A percentile compares a stretch with the other conserved stretches of the same genome.
These are phyloP conservation scores for Monochamus saltuarius DNA, from an alignment of 1,140 invertebrate genomes.

Conservation along the genomic window DNA sequence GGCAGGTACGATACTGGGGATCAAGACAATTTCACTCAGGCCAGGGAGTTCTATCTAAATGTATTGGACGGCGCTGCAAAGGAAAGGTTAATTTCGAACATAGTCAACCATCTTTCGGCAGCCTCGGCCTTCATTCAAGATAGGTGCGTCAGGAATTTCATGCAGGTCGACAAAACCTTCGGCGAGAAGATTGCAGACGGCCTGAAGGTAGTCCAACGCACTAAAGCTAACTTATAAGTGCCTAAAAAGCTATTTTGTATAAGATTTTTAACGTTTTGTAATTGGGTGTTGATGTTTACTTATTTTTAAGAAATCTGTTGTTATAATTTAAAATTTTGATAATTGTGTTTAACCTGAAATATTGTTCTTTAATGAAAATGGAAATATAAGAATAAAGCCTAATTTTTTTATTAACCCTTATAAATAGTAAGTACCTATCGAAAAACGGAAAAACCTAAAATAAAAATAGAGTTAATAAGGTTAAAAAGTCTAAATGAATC, in stretches of 20 bases:
- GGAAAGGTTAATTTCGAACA: conserved; percentile 74
- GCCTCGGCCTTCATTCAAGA: conserved; percentile 86
- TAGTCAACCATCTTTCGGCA: conserved; percentile 73
- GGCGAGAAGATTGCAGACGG: conserved; percentile 65
- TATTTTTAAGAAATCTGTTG: neutral
- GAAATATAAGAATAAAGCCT: too few relatives aligned
- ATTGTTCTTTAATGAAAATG: too few relatives aligned
- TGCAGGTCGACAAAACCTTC: conserved; percentile 66
- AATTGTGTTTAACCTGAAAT: neutral
- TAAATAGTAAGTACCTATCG: too few relatives aligned
- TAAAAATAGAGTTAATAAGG: too few relatives aligned
- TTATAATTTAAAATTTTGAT: neutral
- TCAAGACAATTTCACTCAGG: conserved; percentile 91
- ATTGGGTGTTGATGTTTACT: neutral
- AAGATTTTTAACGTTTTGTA: too few relatives aligned
- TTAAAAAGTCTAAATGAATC: too few relatives aligned
- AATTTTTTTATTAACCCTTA: too few relatives aligned
- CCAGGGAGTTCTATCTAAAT: conserved; percentile 77
- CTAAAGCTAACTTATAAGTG: conserved; percentile 44
- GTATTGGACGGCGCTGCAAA: conserved; percentile 73
- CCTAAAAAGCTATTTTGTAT: neutral
- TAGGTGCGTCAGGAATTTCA: conserved; percentile 76
- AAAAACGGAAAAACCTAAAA: too few relatives aligned
- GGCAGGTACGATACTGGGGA: conserved; percentile 70
- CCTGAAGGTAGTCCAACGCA: conserved; percentile 48